Evolutionary conservation across 2,113 vertebrate genomes (phyloP).

Genomic region (Pontoporia blainvillei): DNA sequence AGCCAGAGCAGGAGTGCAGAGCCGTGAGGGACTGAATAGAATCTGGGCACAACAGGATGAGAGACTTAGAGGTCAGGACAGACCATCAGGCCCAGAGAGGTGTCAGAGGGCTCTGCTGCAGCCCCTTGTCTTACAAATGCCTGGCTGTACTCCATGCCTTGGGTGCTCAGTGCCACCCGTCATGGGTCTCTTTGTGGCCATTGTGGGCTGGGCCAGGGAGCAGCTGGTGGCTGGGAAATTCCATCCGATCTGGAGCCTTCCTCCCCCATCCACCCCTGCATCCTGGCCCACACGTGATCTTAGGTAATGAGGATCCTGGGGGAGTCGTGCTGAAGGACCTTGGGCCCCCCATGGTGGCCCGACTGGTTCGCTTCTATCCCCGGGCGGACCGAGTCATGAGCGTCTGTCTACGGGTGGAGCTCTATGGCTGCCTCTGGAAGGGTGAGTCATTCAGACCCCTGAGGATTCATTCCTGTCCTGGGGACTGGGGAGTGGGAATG

Average conservation of each 20-base stretch:
- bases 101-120: background rate
- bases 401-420: conserved; percentile 94
- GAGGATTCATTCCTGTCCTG: background rate
- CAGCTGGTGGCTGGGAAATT: background rate
- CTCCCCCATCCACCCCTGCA: no score
- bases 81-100: background rate
- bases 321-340: conserved; percentile 95
- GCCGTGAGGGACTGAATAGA: background rate
- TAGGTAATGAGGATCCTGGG: conserved; percentile 92
- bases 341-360: conserved; percentile 89
- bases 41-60: accelerated
- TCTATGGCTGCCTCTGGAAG: conserved; percentile 94
- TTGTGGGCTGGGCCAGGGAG: background rate
- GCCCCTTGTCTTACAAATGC: background rate
- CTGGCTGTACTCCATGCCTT: background rate
- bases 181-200: background rate
- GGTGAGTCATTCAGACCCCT: conserved; percentile 77
- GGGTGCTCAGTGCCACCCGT: accelerated
- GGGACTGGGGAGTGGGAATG: background rate
- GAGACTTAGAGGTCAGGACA: background rate
- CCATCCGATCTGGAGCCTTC: background rate
- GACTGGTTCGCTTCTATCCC: conserved; percentile 91
- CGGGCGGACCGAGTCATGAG: conserved; percentile 95
- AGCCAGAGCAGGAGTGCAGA: background rate
- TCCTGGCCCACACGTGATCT: conserved; percentile 85